phyloP scores from a whole-genome alignment of 2,113 vertebrate genomes.

The Tichodroma muraria region DNA sequence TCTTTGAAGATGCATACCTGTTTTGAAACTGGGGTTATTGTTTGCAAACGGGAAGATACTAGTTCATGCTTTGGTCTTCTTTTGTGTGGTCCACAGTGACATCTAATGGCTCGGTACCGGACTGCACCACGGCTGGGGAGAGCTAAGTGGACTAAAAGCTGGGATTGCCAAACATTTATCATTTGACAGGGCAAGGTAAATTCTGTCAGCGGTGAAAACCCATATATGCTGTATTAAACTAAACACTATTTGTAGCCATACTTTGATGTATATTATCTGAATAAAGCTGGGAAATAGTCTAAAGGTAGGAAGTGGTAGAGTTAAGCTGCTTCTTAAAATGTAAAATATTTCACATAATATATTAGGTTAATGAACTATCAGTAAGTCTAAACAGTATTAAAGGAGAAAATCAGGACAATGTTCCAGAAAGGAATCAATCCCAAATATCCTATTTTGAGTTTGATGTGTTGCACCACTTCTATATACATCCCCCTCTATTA shows the following conservation, averaged over 20 bases:
- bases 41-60: background rate
- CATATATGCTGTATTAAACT: background rate
- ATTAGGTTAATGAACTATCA: background rate
- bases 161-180: background rate
- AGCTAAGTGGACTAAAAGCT: background rate
- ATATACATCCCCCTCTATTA: background rate
- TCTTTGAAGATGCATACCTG: background rate
- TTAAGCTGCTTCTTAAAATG: background rate
- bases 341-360: background rate
- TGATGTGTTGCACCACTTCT: background rate
- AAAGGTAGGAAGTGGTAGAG: background rate
- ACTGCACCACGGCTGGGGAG: background rate
- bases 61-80: background rate
- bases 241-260: background rate
- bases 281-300: background rate
- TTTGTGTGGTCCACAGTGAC: slow-evolving; percentile 12
- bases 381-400: background rate
- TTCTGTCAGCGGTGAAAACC: background rate
- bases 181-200: background rate
- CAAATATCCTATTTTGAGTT: background rate
- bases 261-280: background rate
- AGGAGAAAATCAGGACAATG: background rate
- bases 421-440: background rate
- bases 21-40: background rate
- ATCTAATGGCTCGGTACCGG: slow-evolving; percentile 14